Base-by-base conservation (phyloP, 2,113 vertebrate genomes). In the Gopherus evgoodei region DNA sequence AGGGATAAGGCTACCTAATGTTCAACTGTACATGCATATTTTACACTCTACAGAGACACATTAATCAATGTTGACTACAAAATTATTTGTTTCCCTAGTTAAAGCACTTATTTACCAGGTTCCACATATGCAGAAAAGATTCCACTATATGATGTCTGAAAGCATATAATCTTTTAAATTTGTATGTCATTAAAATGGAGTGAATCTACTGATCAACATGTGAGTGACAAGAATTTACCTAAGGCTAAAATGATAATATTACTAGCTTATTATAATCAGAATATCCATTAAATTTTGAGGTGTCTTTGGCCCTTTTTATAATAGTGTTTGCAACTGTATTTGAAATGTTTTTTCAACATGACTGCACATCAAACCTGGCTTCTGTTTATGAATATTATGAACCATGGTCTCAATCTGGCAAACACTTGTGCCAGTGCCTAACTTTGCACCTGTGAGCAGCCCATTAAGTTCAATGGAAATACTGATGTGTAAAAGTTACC, bases 401-500 rank as follows among this genome's bases (percentile, higher is more conserved):
- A 80, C 42, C 11, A 14, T 62, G 35, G 29, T 21, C 31, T 93
- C 35, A 93, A 57, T 83, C 78, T 59, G 90, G 44, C 87, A 94
- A 86, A 91, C 59, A 69, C 17, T 91, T 50, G 6, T 21, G 88
- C 69, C 25, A 59, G 83, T 47, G 31, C 44, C 49, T 79, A 83
- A 8, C 13, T 94, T 95, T 90, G 87, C 79, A 83, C 17, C 25
- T 56, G 38, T 50, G 11, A 93, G 42, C 42, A 91, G 49, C 83
- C 87, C 81, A 88, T 90, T 13, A 25, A 90, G 38, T 83, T 91
- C 49, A 62, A 84, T 49, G 69, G 56, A 91, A 84, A 78, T 69
- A 91, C 35, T 93, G 85, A 47, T 8, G 44, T 78, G 85, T 72
- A 88, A 93, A 94, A 94, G 93, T 84, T 84, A 76, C 78, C 72